Evolutionary conservation across 2,113 vertebrate genomes (phyloP), one percentile per base, ranked within the genome.

Genomic region (Heteronetta atricapilla): DNA sequence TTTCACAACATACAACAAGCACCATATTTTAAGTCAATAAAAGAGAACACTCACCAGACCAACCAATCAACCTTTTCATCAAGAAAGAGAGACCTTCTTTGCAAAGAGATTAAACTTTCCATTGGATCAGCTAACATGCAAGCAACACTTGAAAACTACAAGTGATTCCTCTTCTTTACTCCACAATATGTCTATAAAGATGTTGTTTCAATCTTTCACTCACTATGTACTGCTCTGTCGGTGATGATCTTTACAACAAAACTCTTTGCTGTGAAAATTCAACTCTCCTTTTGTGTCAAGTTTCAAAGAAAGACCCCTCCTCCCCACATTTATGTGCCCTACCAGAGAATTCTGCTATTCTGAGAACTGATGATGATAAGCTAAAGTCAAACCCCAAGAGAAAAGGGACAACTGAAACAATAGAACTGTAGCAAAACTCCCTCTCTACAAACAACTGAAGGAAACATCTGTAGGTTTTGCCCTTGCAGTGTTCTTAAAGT

Each of bases 381-480:
- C 26, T 83, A 53, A 46, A 95, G 44, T 40, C 93, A 97, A 94
- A 81, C 34, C 95, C 94, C 44, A 0, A 79, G 92, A 95, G 94
- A 93, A 95, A 95, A 96, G 44, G 66, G 81, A 90, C 81, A 89
- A 92, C 26, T 48, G 73, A 94, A 96, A 96, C 95, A 97, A 97
- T 96, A 88, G 92, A 42, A 73, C 40, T 31, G 44, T 17, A 87
- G 88, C 67, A 89, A 69, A 90, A 50, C 42, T 86, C 69, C 59
- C 67, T 36, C 62, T 77, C 76, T 56, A 89, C 50, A 95, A 96
- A 96, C 95, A 97, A 96, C 92, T 89, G 86, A 97, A 97, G 96
- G 96, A 97, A 97, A 97, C 95, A 97, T 94, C 95, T 97, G 95
- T 77, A 96, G 66, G 74, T 73, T 94, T 92, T 96, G 95, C 92